Evolutionary conservation across 2,113 vertebrate species (phyloP).

Genomic region (Camelus bactrianus): DNA sequence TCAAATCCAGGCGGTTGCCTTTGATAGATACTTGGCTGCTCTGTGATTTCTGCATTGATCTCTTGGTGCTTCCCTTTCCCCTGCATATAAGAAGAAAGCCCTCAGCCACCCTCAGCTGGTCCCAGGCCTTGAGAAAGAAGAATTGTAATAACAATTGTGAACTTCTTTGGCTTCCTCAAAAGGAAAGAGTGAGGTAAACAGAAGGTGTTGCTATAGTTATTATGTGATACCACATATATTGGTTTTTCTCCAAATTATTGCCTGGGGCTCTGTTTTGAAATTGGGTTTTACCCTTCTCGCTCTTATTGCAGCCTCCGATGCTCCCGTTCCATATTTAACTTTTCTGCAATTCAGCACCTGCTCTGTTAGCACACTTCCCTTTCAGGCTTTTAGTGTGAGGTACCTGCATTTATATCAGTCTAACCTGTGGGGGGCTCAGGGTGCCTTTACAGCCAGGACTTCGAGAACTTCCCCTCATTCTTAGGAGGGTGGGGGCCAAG

Average conservation of each 20-base stretch:
- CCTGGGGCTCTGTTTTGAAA: constrained; percentile 75
- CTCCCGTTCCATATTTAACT: constrained; percentile 72
- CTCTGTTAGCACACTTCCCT: constrained; percentile 31
- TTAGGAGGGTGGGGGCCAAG: background rate
- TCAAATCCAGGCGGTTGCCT: background rate
- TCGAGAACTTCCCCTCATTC: background rate
- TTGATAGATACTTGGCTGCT: background rate
- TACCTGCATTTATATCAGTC: constrained; percentile 24
- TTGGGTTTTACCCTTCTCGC: constrained; percentile 73
- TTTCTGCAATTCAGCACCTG: constrained; percentile 77
- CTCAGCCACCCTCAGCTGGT: background rate
- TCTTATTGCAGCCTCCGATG: constrained; percentile 52
- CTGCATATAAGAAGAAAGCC: background rate
- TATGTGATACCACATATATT: constrained; percentile 70
- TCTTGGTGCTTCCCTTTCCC: background rate
- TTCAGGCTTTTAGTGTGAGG: background rate
- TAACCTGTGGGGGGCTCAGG: background rate
- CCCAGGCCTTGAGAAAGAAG: background rate
- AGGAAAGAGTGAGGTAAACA: constrained; percentile 59
- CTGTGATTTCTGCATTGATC: constrained; percentile 47
- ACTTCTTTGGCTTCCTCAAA: constrained; percentile 51
- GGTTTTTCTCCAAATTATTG: constrained; percentile 71
- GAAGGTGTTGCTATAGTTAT: constrained; percentile 69
- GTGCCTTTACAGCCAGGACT: background rate
- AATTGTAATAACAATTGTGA: constrained; percentile 55